These are phyloP conservation scores for Atrina japonica DNA, from an alignment of 2,888 invertebrate species.

Conservation along the genomic window DNA sequence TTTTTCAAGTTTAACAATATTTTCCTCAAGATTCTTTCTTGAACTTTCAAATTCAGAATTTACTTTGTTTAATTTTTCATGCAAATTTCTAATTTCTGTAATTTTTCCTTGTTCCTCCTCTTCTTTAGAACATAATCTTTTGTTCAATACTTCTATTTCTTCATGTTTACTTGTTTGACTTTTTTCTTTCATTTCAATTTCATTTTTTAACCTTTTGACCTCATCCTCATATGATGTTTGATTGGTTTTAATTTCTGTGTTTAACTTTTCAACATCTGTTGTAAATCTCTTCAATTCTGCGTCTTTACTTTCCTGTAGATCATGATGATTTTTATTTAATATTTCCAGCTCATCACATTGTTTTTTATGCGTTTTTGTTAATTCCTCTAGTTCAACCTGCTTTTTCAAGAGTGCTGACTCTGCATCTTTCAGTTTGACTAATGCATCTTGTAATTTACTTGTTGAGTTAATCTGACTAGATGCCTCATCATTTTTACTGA, in stretches of 20 bases:
- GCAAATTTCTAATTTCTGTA: slow-evolving; percentile 25
- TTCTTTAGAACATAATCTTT: slow-evolving; percentile 14
- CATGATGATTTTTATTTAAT: slow-evolving; percentile 10
- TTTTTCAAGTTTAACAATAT: slow-evolving; percentile 22
- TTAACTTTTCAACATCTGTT: slow-evolving; percentile 14
- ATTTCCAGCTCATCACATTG: slow-evolving; percentile 43
- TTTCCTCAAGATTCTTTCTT: slow-evolving; percentile 7
- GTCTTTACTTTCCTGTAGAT: slow-evolving; percentile 30
- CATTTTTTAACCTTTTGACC: not conserved
- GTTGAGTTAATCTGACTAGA: slow-evolving; percentile 47
- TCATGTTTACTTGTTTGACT: slow-evolving; percentile 31
- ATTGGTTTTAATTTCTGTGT: slow-evolving; percentile 39
- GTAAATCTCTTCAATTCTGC: slow-evolving; percentile 24
- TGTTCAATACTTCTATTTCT: slow-evolving; percentile 4
- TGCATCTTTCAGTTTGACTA: slow-evolving; percentile 41
- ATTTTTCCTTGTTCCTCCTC: slow-evolving; percentile 39
- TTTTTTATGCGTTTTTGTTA: slow-evolving; percentile 14
- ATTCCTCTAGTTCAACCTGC: slow-evolving; percentile 21
- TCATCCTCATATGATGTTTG: slow-evolving; percentile 38
- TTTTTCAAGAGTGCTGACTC: slow-evolving; percentile 43
- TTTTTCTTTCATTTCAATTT: slow-evolving; percentile 34
- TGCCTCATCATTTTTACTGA: slow-evolving; percentile 45
- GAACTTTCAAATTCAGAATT: slow-evolving; percentile 1
- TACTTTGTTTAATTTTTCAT: slow-evolving; percentile 47
- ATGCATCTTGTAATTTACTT: slow-evolving; percentile 42